These are phyloP conservation scores for Sphinx pinastri DNA, from an alignment of 2,888 invertebrate species.

Conservation along the genomic window DNA sequence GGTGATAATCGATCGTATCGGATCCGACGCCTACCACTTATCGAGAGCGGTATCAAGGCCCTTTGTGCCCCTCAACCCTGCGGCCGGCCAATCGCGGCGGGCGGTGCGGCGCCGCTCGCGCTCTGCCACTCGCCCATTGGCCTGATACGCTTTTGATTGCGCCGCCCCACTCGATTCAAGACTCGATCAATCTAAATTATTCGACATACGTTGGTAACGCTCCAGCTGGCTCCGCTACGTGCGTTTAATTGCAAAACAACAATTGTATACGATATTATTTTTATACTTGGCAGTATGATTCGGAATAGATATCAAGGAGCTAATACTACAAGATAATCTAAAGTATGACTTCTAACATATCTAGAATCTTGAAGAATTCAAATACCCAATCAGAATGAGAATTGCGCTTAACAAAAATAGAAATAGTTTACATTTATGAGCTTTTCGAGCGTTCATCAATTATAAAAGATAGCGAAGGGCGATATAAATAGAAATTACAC, in stretches of 20 bases:
- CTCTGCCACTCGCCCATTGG: constrained; percentile 67
- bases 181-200: constrained; percentile 81
- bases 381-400: constrained; percentile 16
- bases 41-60: constrained; percentile 80
- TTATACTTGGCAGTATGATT: constrained; percentile 2
- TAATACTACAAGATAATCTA: constrained; percentile 6
- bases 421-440: constrained; percentile 35
- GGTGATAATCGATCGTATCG: constrained; percentile 77
- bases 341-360: not conserved
- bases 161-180: constrained; percentile 78
- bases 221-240: constrained; percentile 54
- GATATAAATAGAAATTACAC: constrained; percentile 52
- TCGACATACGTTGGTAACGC: constrained; percentile 63
- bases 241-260: constrained; percentile 53
- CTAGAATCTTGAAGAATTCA: not conserved
- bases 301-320: not conserved
- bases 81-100: constrained; percentile 67
- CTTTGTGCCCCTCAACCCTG: constrained; percentile 73
- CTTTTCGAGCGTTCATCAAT: constrained; percentile 36
- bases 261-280: constrained; percentile 36
- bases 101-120: constrained; percentile 43
- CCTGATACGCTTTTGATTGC: constrained; percentile 81
- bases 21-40: constrained; percentile 77
- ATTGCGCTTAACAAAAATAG: constrained; percentile 25
- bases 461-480: constrained; percentile 32